These are phyloP conservation scores for Orestias chungarensis DNA, from an alignment of 2,797 vertebrate species.

Conservation along the genomic window DNA sequence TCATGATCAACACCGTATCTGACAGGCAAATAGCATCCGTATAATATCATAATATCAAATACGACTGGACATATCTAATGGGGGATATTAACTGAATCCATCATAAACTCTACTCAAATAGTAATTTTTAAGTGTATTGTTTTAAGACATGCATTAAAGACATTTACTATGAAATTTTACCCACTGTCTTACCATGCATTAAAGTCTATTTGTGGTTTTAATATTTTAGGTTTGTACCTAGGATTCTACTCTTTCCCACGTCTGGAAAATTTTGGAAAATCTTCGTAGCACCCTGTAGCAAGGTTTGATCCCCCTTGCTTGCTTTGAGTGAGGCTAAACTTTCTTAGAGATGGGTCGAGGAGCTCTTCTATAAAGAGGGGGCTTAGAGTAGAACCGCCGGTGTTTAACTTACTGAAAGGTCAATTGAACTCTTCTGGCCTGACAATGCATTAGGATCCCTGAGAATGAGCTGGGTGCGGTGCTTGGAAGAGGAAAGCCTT, in stretches of 20 bases:
- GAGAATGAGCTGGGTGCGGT: no score
- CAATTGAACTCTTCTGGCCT: no score
- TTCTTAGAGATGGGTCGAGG: neutral
- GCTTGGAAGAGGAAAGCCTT: no score
- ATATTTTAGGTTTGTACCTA: neutral
- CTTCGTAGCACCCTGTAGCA: neutral
- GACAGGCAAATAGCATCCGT: constrained; percentile 27
- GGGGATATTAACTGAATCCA: neutral
- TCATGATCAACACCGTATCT: constrained; percentile 23
- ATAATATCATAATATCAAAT: constrained; percentile 11
- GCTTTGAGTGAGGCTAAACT: no score
- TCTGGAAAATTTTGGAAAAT: neutral
- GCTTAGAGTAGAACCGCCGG: neutral
- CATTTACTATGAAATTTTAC: neutral
- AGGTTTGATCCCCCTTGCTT: neutral
- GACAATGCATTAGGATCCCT: no score
- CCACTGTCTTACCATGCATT: no score
- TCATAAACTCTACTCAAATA: neutral
- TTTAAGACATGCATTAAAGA: neutral
- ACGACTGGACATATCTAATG: neutral
- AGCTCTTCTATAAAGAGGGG: neutral
- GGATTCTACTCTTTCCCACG: neutral
- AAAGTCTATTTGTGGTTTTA: neutral
- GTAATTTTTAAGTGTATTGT: neutral
- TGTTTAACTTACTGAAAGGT: neutral